Evolutionary conservation across 2,113 vertebrate species (phyloP), one percentile per base, ranked within the genome.

Genomic region (Abramis brama): DNA sequence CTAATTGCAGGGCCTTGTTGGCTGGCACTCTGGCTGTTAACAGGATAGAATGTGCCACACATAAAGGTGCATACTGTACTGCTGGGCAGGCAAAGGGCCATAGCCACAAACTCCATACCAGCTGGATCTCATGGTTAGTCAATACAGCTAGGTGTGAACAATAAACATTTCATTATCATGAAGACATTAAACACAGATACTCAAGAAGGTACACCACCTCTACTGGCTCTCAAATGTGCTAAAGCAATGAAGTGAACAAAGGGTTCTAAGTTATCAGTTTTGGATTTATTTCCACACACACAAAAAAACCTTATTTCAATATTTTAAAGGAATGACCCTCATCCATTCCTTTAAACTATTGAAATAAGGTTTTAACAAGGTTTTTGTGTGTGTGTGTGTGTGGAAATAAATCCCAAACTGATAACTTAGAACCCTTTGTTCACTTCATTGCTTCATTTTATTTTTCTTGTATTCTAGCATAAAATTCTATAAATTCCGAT

Each of bases 41-140:
- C 85, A 89, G 90, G 91, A 93, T 91, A 76, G 88, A 82, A 89
- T 89, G 78, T 92, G 91, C 93, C 92, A 93, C 93, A 93, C 92
- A 94, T 83, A 92, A 90, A 89, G 93, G 90, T 91, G 90, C 89
- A 85, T 23, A 82, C 86, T 87, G 88, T 85, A 81, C 79, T 75
- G 83, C 86, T 23, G 39, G 52, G 64, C 82, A 86, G 84, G 84
- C 87, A 82, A 36, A 71, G 33, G 23, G 88, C 85, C 88, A 86
- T 36, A 75, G 47, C 77, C 70, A 74, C 70, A 85, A 78, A 82
- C 85, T 55, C 76, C 71, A 84, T 64, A 75, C 77, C 85, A 50
- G 81, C 39, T 52, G 88, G 30, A 82, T 79, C 30, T 8, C 19
- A 83, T 1, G 4, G 30, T 12, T 64, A 89, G 62, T 78, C 85